Evolutionary conservation across 1,140 invertebrate species (phyloP), one percentile per base, ranked within the genome.

Genomic region (Microplitis mediator): DNA sequence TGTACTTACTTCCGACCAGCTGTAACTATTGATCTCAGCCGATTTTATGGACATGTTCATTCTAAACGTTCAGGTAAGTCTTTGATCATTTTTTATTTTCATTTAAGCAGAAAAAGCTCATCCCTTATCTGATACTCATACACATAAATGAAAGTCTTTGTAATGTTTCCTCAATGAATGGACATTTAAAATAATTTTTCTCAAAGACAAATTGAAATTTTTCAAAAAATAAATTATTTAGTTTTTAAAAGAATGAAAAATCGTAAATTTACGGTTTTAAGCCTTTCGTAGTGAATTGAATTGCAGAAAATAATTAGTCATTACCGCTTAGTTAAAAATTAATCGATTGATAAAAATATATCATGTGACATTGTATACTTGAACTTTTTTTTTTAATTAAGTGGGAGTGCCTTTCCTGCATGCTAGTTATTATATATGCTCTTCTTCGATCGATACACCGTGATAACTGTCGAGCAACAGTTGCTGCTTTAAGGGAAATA

Each of bases 61-160:
- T 86, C 89, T 36, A 93, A 93, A 79, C 87, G 91, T 74, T 89
- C 90, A 78, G 91, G 91, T 93, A 78, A 90, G 89, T 84, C 8
- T 69, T 0, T 50, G 3, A 70, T 51, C 23, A 45, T 62, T 35
- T 16, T 62, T 3, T 6, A 23, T 61, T 61, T 13, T 65, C n/a
- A 45, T 23, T 16, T n/a, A 14, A 54, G 39, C 3, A 45, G 11
- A 45, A 39, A 45, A 45, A 45, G 23, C 23, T 23, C 23, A 23
- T 23, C 2, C 23, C 23, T 23, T 23, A 23, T 23, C 23, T 23
- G 23, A 0, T 23, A 23, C 23, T 23, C 23, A 1, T 23, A 23
- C 2, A 23, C 23, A 23, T 23, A 23, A 23, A 23, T 23, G 1
- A 23, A 23, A 23, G 23, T 23, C 23, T 23, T 23, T 23, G 23